Conservation (phyloP, 2,888 invertebrate species). For the Latrodectus hesperus region DNA sequence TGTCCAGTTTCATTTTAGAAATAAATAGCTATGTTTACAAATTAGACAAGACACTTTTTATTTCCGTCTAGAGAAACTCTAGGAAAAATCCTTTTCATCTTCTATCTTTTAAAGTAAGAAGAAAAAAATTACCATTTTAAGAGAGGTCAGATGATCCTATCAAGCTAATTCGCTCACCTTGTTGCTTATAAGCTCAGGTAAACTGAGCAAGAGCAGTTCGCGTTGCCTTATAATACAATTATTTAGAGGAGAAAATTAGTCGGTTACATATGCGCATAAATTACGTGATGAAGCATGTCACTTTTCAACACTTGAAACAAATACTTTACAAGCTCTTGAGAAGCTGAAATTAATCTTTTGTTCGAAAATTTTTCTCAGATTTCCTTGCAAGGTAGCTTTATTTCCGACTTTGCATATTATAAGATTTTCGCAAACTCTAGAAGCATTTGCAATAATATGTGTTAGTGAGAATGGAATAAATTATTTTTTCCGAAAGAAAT, state of each 20-base stretch:
- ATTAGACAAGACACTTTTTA: too few relatives aligned
- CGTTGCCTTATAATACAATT: slow-evolving; percentile 42
- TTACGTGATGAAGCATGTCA: slow-evolving; percentile 39
- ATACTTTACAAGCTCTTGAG: slow-evolving; percentile 46
- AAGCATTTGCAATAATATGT: slow-evolving; percentile 26
- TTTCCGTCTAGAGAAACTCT: too few relatives aligned
- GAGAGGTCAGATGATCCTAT: neutral
- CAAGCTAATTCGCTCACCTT: neutral
- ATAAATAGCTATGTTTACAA: too few relatives aligned
- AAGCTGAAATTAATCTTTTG: slow-evolving; percentile 58
- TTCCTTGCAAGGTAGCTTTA: slow-evolving; percentile 4
- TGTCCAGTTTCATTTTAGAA: too few relatives aligned
- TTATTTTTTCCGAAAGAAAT: slow-evolving; percentile 38
- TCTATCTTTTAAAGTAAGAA: too few relatives aligned
- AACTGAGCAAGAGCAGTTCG: slow-evolving; percentile 28
- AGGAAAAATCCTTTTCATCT: too few relatives aligned
- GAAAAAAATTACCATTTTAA: too few relatives aligned
- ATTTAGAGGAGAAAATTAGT: slow-evolving; percentile 40
- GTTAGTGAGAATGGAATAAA: slow-evolving; percentile 39
- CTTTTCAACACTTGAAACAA: slow-evolving; percentile 55
- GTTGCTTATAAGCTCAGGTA: slow-evolving; percentile 8
- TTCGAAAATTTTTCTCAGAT: slow-evolving; percentile 33
- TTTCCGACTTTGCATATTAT: slow-evolving; percentile 16
- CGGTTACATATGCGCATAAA: slow-evolving; percentile 55
- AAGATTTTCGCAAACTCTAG: slow-evolving; percentile 8